Evolutionary conservation across 2,113 vertebrate genomes (phyloP).

Genomic region (Microcebus tavaratra): DNA sequence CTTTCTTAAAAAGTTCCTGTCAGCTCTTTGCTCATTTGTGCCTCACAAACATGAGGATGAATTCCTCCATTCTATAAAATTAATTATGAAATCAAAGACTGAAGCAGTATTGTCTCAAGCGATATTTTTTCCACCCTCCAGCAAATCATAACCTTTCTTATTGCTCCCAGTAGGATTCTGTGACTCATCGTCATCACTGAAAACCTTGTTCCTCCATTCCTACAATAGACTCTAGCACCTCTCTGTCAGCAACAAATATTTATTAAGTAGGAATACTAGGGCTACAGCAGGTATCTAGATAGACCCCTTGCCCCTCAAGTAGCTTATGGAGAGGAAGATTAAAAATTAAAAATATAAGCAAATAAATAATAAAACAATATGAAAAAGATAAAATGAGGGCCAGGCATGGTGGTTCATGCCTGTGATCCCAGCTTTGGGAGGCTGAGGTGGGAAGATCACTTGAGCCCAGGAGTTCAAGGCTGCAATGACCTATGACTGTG

Average conservation of each 20-base stretch:
- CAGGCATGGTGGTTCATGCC: background rate
- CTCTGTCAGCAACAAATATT: background rate
- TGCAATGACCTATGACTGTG: too few species aligned
- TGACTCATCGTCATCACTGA: background rate
- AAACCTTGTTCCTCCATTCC: background rate
- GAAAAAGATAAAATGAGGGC: background rate
- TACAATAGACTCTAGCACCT: background rate
- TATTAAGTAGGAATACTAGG: background rate
- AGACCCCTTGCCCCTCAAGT: background rate
- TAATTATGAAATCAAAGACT: background rate
- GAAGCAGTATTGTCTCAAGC: background rate
- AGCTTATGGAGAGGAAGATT: background rate
- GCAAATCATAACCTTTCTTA: background rate
- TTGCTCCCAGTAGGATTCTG: background rate
- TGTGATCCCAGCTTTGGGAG: background rate
- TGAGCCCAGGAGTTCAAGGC: background rate
- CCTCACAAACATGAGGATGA: background rate
- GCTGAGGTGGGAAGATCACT: background rate
- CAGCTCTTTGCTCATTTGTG: background rate
- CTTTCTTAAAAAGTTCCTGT: conserved; percentile 7
- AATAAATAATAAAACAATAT: conserved; percentile 31
- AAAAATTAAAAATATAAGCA: background rate
- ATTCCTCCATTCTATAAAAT: background rate
- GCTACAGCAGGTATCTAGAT: background rate
- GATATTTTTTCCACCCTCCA: background rate